These are phyloP conservation scores for Cinclus mexicanus DNA, from an alignment of 2,113 vertebrate species.

Conservation along the genomic window DNA sequence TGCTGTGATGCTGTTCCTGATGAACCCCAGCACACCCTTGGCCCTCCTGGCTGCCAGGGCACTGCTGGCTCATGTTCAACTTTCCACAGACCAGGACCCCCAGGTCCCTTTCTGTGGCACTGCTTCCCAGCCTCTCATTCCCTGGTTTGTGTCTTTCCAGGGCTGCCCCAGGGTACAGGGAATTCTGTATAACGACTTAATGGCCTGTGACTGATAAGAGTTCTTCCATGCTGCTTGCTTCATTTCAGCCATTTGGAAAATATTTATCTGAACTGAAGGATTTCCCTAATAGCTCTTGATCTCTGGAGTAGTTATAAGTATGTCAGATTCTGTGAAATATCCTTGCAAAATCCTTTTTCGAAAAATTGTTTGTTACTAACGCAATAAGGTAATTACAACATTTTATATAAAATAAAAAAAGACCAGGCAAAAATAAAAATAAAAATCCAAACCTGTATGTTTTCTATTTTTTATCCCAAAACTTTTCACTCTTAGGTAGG, in stretches of 20 bases:
- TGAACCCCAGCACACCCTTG: accelerated
- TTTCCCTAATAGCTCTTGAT: neutral
- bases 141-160: neutral
- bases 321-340: neutral
- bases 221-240: neutral
- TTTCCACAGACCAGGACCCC: accelerated
- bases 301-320: neutral
- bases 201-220: neutral
- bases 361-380: neutral
- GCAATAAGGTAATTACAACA: neutral
- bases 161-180: too few relatives aligned
- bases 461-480: neutral
- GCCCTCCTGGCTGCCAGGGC: neutral
- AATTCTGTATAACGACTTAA: neutral
- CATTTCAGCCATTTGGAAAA: neutral
- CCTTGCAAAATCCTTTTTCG: neutral
- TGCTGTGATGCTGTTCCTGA: accelerated
- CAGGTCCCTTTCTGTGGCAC: neutral
- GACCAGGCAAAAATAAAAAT: neutral
- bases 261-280: neutral
- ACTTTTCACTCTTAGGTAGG: neutral
- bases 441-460: neutral
- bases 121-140: neutral
- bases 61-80: neutral
- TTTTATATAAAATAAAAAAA: neutral